phyloP scores from a whole-genome alignment of 2,113 vertebrate genomes.

The Corythornis vintsioides region DNA sequence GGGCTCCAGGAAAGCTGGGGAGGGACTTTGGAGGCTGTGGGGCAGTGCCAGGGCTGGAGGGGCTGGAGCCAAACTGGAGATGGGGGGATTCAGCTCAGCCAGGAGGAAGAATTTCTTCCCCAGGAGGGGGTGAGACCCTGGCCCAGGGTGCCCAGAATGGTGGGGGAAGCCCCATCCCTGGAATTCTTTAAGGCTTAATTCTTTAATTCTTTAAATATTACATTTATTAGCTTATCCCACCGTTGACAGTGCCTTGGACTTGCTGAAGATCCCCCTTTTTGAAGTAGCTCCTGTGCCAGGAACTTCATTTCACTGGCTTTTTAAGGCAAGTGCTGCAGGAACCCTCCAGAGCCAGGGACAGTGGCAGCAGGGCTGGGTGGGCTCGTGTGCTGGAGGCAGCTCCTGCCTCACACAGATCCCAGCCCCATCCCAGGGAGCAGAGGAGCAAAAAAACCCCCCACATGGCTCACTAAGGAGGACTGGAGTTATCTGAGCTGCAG shows the following conservation, averaged over 20 bases:
- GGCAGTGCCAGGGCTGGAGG: too few species aligned
- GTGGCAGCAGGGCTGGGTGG: not conserved
- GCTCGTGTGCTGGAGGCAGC: not conserved
- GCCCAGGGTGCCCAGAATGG: too few species aligned
- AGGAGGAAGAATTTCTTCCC: too few species aligned
- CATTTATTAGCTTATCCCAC: not conserved
- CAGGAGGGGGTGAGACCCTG: too few species aligned
- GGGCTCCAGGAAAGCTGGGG: too few species aligned
- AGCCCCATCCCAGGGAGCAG: accelerated
- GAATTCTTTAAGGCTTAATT: too few species aligned
- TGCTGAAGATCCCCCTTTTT: not conserved
- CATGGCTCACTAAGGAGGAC: accelerated
- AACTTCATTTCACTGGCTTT: not conserved
- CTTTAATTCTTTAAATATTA: too few species aligned
- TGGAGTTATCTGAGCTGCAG: accelerated
- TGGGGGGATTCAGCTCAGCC: too few species aligned
- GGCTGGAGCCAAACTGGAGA: too few species aligned
- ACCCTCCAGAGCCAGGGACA: not conserved
- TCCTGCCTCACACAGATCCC: not conserved
- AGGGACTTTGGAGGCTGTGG: too few species aligned
- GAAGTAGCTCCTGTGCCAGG: not conserved
- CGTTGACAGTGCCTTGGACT: not conserved
- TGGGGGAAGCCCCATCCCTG: too few species aligned
- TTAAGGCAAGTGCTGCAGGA: not conserved
- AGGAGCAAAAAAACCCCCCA: not conserved